Evolutionary conservation across 2,113 vertebrate species (phyloP), one percentile per base, ranked within the genome.

Genomic region (Cercocebus atys): DNA sequence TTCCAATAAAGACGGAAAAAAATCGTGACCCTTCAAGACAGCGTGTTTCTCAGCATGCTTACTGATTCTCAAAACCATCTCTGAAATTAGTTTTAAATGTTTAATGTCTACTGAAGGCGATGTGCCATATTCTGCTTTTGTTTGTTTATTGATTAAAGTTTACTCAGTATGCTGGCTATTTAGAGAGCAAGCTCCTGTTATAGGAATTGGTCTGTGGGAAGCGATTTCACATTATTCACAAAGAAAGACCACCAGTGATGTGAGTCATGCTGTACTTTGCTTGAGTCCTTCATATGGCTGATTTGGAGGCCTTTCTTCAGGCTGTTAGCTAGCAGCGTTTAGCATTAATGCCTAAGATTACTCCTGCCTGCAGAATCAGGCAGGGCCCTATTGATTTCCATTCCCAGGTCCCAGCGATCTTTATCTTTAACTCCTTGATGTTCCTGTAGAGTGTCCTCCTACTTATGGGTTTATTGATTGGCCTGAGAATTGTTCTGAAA

Each of bases 71-170:
- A 68, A 88, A 84, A 88, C 73, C 38, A 27, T 68, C 66, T 59
- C 80, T 16, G 55, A 91, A 97, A 97, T 95, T 95, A 94, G 70
- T 93, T 95, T 85, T 98, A 94, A 98, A 98, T 96, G 96, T 97
- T 98, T 97, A 90, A 95, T 94, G 88, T 72, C 89, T 87, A 73
- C 93, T 95, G 78, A 94, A 83, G 94, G 94, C 55, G 4, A 75
- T 78, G 52, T 57, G 84, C 94, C 68, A 16, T 75, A 23, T 73
- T 88, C 92, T 75, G 78, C 59, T 72, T 95, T 92, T 84, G 88
- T 90, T 86, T 89, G 93, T 93, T 85, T 92, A 96, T 93, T 97
- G 95, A 98, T 97, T 97, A 88, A 95, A 70, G 87, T 88, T 98
- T 97, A 95, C 93, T 50, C 45, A 38, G 96, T 96, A 78, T 3